Percentiles rank a stretch among this genome's conserved stretches.
Conservation (phyloP, 1,140 invertebrate genomes). For the Drosophila sucinea region DNA sequence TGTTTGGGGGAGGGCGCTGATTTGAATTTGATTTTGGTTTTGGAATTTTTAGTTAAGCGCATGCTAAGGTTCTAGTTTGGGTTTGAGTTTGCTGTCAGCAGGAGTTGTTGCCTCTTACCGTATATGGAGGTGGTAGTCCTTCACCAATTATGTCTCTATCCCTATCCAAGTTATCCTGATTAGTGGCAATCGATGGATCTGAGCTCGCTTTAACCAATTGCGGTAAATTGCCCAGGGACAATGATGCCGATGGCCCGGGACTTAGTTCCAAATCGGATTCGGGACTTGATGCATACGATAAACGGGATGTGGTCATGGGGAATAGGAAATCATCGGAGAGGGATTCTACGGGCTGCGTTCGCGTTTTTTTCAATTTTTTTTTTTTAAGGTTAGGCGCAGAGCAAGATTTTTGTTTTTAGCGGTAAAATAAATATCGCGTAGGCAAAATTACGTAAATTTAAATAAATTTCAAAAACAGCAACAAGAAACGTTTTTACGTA, state of each 20-base stretch:
- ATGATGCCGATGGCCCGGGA: constrained; percentile 87
- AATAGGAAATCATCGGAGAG: constrained; percentile 98
- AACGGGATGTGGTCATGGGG: constrained; percentile 95
- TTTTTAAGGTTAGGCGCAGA: constrained; percentile 52
- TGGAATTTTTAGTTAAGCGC: constrained; percentile 56
- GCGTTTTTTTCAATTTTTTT: constrained; percentile 26
- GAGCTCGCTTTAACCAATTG: constrained; percentile 92
- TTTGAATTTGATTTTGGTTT: constrained; percentile 14
- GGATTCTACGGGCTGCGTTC: constrained; percentile 89
- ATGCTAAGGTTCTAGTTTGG: constrained; percentile 44
- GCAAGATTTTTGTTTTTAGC: constrained; percentile 49
- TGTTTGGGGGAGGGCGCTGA: constrained; percentile 14
- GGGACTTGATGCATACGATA: constrained; percentile 97
- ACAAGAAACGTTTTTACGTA: constrained; percentile 61
- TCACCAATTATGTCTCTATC: constrained; percentile 85
- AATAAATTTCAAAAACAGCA: constrained; percentile 68
- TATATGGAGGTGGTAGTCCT: constrained; percentile 90
- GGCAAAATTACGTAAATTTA: constrained; percentile 29
- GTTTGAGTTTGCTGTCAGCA: constrained; percentile 13
- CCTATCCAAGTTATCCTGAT: constrained; percentile 86
- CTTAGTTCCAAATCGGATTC: constrained; percentile 96
- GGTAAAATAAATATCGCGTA: constrained; percentile 7
- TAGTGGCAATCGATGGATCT: constrained; percentile 89
- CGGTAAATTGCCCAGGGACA: constrained; percentile 85
- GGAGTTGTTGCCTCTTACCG: constrained; percentile 85